Evolutionary conservation across 2,888 invertebrate genomes (phyloP), one percentile per base, ranked within the genome.

Genomic region (Alsophila aescularia): DNA sequence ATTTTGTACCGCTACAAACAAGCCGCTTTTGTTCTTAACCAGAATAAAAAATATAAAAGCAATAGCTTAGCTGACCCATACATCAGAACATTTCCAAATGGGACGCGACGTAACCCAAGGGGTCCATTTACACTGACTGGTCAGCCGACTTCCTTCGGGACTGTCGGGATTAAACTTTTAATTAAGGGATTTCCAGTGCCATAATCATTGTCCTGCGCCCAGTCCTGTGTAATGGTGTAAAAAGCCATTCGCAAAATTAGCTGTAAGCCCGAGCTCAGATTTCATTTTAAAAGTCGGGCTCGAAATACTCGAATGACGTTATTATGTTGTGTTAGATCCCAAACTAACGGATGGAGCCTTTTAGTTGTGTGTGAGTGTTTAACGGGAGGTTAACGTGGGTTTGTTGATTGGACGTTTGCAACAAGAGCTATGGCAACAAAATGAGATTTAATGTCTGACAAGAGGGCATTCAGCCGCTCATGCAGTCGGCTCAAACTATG

Each of bases 91-190:
- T 44, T 27, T 34, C 10, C 2, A 43, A 49, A 53, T 14, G 21
- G 10, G 13, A 36, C 6, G 52, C 36, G 61, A 39, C 42, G 13
- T 8, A 42, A 55, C 21, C 21, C 34, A 52, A 69, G 65, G 58
- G 18, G 70, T 62, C 62, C 12, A 5, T 29, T 62, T 70, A 76
- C 44, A 72, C 51, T 36, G 58, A 62, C 66, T 69, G 76, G 75
- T 67, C 76, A 75, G 58, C 52, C 56, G 54, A 67, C 69, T 72
- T 77, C 78, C 74, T 76, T 66, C 60, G 71, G 79, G 79, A 79
- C 81, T 76, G 77, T 65, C 61, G 68, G 79, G 79, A 80, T 81
- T 78, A 79, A 85, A 85, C 77, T 86, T 86, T 83, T 85, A 85
- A 86, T 85, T 85, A 82, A 77, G 75, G 81, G 83, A 83, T 84